Evolutionary conservation across 2,113 vertebrate genomes (phyloP).

Genomic region (Megaptera novaeangliae): DNA sequence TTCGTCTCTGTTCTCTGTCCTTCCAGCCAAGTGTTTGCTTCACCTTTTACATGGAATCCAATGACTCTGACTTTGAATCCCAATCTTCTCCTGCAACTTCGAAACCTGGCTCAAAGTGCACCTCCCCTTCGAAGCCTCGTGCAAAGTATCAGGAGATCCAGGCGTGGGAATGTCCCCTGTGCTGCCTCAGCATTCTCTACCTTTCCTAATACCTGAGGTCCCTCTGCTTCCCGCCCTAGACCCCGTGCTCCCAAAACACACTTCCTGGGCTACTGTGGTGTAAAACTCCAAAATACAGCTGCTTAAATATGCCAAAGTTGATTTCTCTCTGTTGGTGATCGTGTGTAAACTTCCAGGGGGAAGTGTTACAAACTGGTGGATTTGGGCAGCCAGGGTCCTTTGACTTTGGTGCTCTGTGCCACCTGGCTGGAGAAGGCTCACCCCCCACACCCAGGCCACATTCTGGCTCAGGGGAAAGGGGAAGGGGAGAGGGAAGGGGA

Average conservation of each 20-base stretch:
- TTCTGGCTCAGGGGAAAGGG: fast-evolving
- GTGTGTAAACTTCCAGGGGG: not conserved
- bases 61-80: not conserved
- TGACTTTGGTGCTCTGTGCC: not conserved
- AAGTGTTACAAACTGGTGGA: not conserved
- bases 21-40: not conserved
- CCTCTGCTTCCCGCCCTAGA: not conserved
- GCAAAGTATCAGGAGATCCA: not conserved
- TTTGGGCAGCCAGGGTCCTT: not conserved
- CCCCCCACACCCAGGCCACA: not conserved
- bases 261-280: not conserved
- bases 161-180: not conserved
- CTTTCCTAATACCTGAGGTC: not conserved
- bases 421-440: not conserved
- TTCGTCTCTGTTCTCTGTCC: not conserved
- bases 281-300: not conserved
- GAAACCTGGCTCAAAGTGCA: not conserved
- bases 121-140: not conserved
- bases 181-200: not conserved
- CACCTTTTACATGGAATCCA: not conserved
- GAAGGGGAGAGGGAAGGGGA: fast-evolving
- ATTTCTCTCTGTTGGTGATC: not conserved
- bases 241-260: not conserved
- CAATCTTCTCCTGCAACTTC: not conserved
- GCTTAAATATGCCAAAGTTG: not conserved